Evolutionary conservation across 1,140 invertebrate species (phyloP).

Genomic region (Calephelis nemesis): DNA sequence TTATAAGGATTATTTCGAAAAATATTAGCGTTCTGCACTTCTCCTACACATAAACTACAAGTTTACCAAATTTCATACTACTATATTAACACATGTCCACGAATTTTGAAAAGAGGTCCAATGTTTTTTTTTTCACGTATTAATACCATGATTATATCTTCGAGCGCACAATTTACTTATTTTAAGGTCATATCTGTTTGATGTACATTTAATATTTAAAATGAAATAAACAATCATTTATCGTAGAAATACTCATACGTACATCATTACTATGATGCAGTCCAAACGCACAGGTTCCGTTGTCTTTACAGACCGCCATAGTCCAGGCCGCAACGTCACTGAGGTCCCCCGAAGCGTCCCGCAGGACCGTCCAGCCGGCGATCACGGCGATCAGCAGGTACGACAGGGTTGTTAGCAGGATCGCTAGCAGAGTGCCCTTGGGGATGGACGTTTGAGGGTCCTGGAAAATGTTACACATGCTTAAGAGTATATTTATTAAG

Average conservation of each 20-base stretch:
- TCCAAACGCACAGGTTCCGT: constrained; percentile 84
- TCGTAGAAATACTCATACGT: constrained; percentile 29
- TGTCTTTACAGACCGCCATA: constrained; percentile 74
- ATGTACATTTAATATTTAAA: no score
- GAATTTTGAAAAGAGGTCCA: no score
- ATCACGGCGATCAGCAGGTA: constrained; percentile 92
- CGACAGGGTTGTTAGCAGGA: constrained; percentile 89
- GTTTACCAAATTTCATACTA: no score
- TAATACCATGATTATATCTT: no score
- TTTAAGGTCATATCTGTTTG: no score
- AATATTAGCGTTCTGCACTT: no score
- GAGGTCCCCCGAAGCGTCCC: constrained; percentile 88
- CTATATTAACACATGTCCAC: no score
- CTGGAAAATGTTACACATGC: constrained; percentile 73
- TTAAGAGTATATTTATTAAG: neutral
- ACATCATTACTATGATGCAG: constrained; percentile 91
- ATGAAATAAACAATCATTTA: no score
- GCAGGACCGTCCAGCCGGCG: constrained; percentile 85
- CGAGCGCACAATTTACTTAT: no score
- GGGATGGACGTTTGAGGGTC: constrained; percentile 95
- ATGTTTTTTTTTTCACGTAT: no score
- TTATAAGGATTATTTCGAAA: no score
- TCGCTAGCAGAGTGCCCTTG: constrained; percentile 93
- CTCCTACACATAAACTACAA: no score
- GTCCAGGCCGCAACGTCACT: constrained; percentile 78